Evolutionary conservation across 2,888 invertebrate species (phyloP), one percentile per base, ranked within the genome.

Genomic region (Ephialtes manifestator): DNA sequence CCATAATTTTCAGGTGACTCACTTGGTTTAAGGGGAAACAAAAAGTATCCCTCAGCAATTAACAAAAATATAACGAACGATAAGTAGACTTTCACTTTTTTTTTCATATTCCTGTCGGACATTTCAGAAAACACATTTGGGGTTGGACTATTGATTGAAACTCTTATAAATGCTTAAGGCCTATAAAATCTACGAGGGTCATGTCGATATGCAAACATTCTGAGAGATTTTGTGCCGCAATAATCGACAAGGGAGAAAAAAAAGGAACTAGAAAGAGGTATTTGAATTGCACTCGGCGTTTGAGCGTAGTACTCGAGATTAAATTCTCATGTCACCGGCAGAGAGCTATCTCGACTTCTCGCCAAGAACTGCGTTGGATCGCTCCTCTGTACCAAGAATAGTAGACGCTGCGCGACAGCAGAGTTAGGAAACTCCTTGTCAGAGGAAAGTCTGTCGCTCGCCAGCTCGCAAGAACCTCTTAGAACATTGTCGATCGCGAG

Each of bases 261-360:
- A 63, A 48, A 65, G 35, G 58, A 18, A 43, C 31, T 39, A 43
- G 70, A 63, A 77, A 46, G 67, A 63, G 20, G 53, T 18, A 53
- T 71, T 63, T 39, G 43, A 43, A 82, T 55, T 20, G 67, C 60
- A 24, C 48, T 76, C 70, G 74, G 63, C 74, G 79, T 75, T 75
- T 65, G 20, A 68, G 60, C 15, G 71, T 70, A 63, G 20, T 18
- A 68, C 53, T 75, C 55, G 77, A 80, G 79, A 83, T 83, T 83
- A 83, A 83, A 83, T 80, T 83, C 79, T 80, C 55, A 70, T 83
- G 79, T 80, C 83, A 83, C 60, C 72, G 18, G 75, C 83, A 70
- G 79, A 70, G 63, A 35, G 60, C 20, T 28, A 71, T 53, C 70
- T 80, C 75, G 63, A 55, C 53, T 68, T 51, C 70, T 75, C 48